Evolutionary conservation across 2,113 vertebrate species (phyloP).

Genomic region (Perognathus longimembris): DNA sequence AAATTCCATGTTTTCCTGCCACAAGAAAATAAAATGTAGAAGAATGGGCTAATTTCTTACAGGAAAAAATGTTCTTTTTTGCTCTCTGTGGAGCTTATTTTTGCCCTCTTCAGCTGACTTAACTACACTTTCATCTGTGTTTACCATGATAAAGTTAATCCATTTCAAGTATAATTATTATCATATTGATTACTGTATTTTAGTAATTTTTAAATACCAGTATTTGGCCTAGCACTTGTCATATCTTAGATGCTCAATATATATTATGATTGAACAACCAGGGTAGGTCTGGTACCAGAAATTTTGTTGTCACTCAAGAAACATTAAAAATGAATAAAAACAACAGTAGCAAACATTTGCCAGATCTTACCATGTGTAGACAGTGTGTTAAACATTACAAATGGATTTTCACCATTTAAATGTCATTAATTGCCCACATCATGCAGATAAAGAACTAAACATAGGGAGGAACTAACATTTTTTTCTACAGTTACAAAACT

Average conservation of each 20-base stretch:
- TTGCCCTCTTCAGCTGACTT: background rate
- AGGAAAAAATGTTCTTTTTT: background rate
- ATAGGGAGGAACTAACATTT: background rate
- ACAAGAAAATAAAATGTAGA: conserved; percentile 7
- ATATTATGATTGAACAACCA: background rate
- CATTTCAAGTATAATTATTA: conserved; percentile 39
- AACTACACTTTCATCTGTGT: background rate
- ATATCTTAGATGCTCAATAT: background rate
- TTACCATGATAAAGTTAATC: background rate
- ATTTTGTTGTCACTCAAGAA: background rate
- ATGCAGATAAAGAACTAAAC: background rate
- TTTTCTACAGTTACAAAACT: background rate
- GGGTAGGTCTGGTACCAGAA: conserved; percentile 3
- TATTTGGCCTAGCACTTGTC: background rate
- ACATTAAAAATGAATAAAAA: conserved; percentile 33
- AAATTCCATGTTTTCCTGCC: background rate
- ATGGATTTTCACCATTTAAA: conserved; percentile 36
- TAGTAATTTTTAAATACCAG: background rate
- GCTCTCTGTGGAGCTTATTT: background rate
- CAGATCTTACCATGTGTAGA: background rate
- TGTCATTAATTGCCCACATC: background rate
- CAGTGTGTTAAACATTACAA: background rate
- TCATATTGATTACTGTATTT: background rate
- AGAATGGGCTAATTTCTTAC: background rate
- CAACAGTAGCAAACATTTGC: background rate